Evolutionary conservation across 1,140 invertebrate genomes (phyloP).

Genomic region (Calliopsis andreniformis): DNA sequence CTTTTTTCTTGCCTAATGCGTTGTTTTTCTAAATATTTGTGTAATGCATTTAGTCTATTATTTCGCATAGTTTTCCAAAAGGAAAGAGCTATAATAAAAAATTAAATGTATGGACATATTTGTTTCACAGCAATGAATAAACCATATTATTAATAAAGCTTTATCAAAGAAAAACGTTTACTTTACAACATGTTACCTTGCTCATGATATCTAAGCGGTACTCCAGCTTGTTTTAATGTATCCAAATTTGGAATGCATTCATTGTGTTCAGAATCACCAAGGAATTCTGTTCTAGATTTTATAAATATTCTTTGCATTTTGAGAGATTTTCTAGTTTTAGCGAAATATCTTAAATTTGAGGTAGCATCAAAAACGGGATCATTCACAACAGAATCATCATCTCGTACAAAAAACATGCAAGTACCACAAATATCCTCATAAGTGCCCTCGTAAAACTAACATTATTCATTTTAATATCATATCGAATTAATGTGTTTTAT

Average conservation of each 20-base stretch:
- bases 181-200: conserved; percentile 63
- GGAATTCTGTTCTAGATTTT: conserved; percentile 70
- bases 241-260: conserved; percentile 70
- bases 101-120: conserved; percentile 6
- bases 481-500: neutral
- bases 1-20: conserved; percentile 68
- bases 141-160: neutral
- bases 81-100: conserved; percentile 63
- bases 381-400: conserved; percentile 71
- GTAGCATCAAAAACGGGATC: conserved; percentile 80
- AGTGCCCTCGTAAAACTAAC: conserved; percentile 79
- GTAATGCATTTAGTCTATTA: conserved; percentile 67
- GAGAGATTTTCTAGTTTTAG: conserved; percentile 81
- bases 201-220: conserved; percentile 72
- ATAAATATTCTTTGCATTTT: conserved; percentile 82
- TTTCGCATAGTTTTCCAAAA: conserved; percentile 69
- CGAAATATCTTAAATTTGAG: conserved; percentile 77
- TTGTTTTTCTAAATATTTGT: conserved; percentile 72
- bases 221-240: conserved; percentile 68
- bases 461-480: conserved; percentile 25
- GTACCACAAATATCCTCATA: conserved; percentile 82
- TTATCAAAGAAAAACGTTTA: neutral
- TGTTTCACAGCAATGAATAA: conserved; percentile 20
- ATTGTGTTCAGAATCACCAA: conserved; percentile 69
- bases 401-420: conserved; percentile 81